Base-by-base conservation (phyloP, 2,113 vertebrate genomes). In the Narcine bancroftii region DNA sequence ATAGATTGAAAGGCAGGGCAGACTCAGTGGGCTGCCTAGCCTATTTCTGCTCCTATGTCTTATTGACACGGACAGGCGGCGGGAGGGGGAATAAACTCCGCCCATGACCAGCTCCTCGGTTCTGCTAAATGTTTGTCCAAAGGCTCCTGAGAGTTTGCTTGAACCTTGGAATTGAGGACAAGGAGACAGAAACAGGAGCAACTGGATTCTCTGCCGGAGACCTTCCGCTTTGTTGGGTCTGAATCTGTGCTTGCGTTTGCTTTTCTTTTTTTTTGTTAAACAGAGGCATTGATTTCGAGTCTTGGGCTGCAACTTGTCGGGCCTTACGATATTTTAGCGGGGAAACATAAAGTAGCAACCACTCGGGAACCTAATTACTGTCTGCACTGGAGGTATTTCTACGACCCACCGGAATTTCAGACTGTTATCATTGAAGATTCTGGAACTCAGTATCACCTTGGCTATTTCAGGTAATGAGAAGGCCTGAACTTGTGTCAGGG, bases 331-430 rank as follows among this genome's bases (percentile, higher is more conserved):
- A 95, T 99, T 93, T 95, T 99, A 92, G 96, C 97, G 47, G 97
- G 97, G 94, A 98, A 96, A 94, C 97, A 99, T 93, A 97, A 95
- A 95, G 94, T 92, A 76, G 93, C 94, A 36, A 96, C 95, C 89
- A 96, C 96, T 75, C 92, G 93, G 81, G 93, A 95, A 66, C 94
- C 96, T 19, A 97, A 98, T 94, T 98, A 97, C 94, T 96, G 95
- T 93, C 96, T 99, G 94, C 99, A 99, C 93, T 99, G 98, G 98
- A 96, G 98, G 93, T 97, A 97, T 95, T 99, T 97, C 93, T 99
- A 98, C 92, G 99, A 99, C 94, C 99, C 99, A 2, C 98, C 99
- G 11, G 99, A 99, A 95, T 98, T 99, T 93, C 98, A 99, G 95
- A 99, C 98, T 39, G 95, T 99, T 92, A 95, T 99, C 92, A 93